Evolutionary conservation across 2,888 invertebrate species (phyloP), one percentile per base, ranked within the genome.

Genomic region (Epsilonema sp.): DNA sequence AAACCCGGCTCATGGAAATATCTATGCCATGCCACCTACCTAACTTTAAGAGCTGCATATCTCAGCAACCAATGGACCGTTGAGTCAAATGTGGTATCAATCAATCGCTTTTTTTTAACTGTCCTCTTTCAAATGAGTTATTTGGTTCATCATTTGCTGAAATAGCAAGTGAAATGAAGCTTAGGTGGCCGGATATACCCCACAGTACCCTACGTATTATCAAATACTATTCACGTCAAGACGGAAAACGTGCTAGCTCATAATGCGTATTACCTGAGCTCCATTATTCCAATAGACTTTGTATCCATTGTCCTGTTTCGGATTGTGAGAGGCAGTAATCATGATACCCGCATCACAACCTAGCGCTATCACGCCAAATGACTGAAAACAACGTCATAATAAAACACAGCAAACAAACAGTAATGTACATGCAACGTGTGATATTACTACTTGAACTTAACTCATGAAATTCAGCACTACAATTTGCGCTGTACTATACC

Each of bases 241-340:
- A n/a, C 20, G 21, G 13, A 19, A 37, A 21, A 19, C 37, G 24
- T 50, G 22, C n/a, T 43, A 5, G 23, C 11, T 42, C 19, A 19
- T 36, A 42, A 42, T 47, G 26, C 13, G 53, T 23, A 22, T 25
- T 57, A 74, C 74, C 70, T 77, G 97, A 5, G 86, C 80, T 0
- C 90, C 87, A 67, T 92, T 94, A 8, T 75, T 71, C 79, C 87
- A 90, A 66, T 92, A 97, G 4, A 69, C 90, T 72, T 97, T 97
- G 63, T 92, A 99, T 1, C 90, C 90, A 64, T 90, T 90, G 63
- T 92, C 89, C 25, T 86, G 78, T 64, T 84, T 86, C 0, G 89
- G 90, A 69, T 90, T 90, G 62, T 90, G 90, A 0, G 87, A 89
- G 0, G 90, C 90, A 0, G 90, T 92, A 3, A 90, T 77, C 83